Conservation (phyloP, 2,888 invertebrate species). For the Orthosia gothica region DNA sequence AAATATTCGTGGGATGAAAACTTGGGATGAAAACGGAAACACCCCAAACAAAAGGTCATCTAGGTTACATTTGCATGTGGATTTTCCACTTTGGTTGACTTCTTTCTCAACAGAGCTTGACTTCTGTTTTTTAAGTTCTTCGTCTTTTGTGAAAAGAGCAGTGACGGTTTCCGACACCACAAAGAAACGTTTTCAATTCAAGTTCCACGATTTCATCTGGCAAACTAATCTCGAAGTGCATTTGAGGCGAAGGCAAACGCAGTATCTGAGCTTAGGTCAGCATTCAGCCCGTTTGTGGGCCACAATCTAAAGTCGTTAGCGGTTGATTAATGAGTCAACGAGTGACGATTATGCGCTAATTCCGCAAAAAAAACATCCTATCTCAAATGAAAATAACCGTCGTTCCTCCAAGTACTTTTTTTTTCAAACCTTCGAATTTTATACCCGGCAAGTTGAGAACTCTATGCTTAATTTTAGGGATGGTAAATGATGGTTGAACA, state of each 20-base stretch:
- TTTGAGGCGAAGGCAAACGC: conserved; percentile 62
- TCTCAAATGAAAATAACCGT: conserved; percentile 70
- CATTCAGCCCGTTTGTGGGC: conserved; percentile 65
- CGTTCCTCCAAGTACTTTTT: conserved; percentile 55
- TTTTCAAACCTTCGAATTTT: conserved; percentile 75
- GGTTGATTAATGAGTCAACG: conserved; percentile 84
- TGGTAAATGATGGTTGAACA: conserved; percentile 73
- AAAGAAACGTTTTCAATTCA: conserved; percentile 57
- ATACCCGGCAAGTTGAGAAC: conserved; percentile 68
- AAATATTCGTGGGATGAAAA: too few species aligned
- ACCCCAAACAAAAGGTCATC: neutral
- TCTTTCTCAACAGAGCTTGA: neutral
- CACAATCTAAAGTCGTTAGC: conserved; percentile 81
- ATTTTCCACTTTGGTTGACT: neutral
- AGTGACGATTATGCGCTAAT: conserved; percentile 80
- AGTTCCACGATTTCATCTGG: conserved; percentile 40
- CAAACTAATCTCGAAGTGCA: conserved; percentile 65
- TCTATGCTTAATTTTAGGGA: conserved; percentile 72
- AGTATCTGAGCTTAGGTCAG: conserved; percentile 66
- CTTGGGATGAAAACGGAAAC: too few species aligned
- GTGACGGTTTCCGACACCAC: conserved; percentile 33
- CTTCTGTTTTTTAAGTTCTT: conserved; percentile 26
- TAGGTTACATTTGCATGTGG: neutral
- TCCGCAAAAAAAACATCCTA: conserved; percentile 75
- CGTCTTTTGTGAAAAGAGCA: conserved; percentile 19